Conservation (phyloP, 2,797 vertebrate genomes). For the Esox lucius region DNA sequence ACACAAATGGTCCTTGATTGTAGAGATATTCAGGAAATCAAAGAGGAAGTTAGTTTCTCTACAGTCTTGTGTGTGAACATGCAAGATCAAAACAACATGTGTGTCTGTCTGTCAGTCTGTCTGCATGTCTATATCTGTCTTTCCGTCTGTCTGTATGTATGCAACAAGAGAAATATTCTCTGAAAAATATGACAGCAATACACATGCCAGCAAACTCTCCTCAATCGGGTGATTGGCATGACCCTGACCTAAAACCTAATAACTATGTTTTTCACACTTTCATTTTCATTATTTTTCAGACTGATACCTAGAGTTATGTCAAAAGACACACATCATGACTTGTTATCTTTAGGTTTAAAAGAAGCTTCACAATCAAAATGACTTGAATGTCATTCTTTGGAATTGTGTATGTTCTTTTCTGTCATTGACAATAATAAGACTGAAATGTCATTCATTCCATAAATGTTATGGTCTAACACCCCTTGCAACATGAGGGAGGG, state of each 20-base stretch:
- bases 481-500: not conserved
- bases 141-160: not conserved
- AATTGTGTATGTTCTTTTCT: constrained; percentile 24
- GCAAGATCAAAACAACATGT: not conserved
- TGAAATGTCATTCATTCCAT: constrained; percentile 58
- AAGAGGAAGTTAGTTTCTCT: constrained; percentile 67
- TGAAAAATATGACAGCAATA: not conserved
- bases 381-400: constrained; percentile 60
- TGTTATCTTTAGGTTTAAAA: constrained; percentile 29
- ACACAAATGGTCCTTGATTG: constrained; percentile 25
- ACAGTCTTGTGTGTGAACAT: constrained; percentile 32
- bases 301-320: not conserved
- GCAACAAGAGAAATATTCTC: not conserved
- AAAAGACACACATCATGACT: not conserved
- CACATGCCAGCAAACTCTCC: not conserved
- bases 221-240: too few species aligned
- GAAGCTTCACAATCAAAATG: constrained; percentile 33
- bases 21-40: constrained; percentile 36
- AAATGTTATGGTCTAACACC: constrained; percentile 28
- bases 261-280: not conserved
- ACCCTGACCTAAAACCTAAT: not conserved
- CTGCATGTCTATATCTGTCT: not conserved
- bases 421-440: constrained; percentile 38
- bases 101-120: not conserved
- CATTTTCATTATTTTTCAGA: not conserved